Evolutionary conservation across 2,797 vertebrate genomes (phyloP).

Genomic region (Acrocephalus scirpaceus): DNA sequence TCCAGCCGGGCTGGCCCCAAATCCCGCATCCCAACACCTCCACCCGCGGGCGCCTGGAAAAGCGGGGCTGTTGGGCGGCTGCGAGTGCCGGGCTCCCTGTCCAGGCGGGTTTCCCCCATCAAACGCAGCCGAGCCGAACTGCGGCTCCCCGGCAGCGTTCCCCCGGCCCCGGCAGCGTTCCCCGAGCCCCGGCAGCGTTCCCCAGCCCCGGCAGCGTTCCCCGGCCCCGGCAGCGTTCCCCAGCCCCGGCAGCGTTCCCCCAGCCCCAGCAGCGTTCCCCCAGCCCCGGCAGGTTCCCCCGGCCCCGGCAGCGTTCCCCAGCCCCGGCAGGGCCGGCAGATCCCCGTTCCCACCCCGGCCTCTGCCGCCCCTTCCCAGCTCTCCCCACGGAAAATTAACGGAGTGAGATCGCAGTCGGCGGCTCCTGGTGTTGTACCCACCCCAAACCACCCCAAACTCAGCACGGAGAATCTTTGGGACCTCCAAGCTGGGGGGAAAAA

Average conservation of each 20-base stretch:
- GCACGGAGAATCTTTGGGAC: neutral
- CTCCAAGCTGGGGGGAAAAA: neutral
- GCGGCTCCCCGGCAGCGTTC: neutral
- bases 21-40: neutral
- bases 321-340: too few species aligned
- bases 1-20: neutral
- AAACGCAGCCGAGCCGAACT: neutral
- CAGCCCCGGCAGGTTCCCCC: too few species aligned
- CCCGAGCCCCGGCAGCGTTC: too few species aligned
- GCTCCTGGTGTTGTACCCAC: neutral
- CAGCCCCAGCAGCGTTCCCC: too few species aligned
- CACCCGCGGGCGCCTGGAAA: neutral
- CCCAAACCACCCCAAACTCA: neutral
- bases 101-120: neutral
- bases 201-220: too few species aligned
- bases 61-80: neutral
- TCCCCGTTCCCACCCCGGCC: neutral
- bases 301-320: too few species aligned
- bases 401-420: rapidly evolving
- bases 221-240: too few species aligned
- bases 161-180: too few species aligned
- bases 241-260: too few species aligned
- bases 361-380: neutral
- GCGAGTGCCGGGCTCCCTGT: neutral
- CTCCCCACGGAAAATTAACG: rapidly evolving